phyloP scores from a whole-genome alignment of 35 echinoderm and acorn worm genomes.

The Lytechinus variegatus region DNA sequence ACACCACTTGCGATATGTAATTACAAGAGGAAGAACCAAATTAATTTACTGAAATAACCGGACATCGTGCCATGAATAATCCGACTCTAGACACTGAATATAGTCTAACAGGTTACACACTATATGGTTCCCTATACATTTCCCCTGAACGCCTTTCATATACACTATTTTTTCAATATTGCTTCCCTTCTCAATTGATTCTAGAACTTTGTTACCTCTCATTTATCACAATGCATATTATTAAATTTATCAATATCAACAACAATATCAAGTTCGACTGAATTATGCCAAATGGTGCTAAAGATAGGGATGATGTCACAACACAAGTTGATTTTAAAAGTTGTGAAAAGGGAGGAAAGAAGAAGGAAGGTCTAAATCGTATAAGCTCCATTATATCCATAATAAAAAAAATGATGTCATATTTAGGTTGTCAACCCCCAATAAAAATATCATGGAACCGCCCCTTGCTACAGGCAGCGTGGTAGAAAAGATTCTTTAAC shows the following conservation, averaged over 20 bases:
- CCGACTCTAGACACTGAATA: background rate
- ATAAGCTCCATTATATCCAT: too few relatives aligned
- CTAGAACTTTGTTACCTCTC: background rate
- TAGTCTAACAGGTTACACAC: background rate
- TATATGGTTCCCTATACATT: background rate
- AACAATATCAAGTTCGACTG: background rate
- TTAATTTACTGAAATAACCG: constrained; percentile 4
- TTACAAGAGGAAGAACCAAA: background rate
- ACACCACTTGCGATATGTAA: background rate
- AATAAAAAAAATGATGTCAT: too few relatives aligned
- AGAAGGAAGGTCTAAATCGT: too few relatives aligned
- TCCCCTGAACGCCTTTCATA: background rate
- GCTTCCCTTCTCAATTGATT: background rate
- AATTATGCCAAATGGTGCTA: too few relatives aligned
- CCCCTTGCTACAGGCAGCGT: too few relatives aligned
- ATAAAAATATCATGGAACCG: too few relatives aligned
- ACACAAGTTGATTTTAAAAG: too few relatives aligned
- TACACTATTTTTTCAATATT: background rate
- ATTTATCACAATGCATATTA: background rate
- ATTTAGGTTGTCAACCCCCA: too few relatives aligned
- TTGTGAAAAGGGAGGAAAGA: too few relatives aligned
- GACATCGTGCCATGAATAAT: background rate
- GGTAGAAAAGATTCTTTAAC: too few relatives aligned
- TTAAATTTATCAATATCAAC: background rate
- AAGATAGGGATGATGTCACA: too few relatives aligned